These are phyloP conservation scores for Takifugu flavidus DNA, from an alignment of 2,113 vertebrate species.

Conservation along the genomic window DNA sequence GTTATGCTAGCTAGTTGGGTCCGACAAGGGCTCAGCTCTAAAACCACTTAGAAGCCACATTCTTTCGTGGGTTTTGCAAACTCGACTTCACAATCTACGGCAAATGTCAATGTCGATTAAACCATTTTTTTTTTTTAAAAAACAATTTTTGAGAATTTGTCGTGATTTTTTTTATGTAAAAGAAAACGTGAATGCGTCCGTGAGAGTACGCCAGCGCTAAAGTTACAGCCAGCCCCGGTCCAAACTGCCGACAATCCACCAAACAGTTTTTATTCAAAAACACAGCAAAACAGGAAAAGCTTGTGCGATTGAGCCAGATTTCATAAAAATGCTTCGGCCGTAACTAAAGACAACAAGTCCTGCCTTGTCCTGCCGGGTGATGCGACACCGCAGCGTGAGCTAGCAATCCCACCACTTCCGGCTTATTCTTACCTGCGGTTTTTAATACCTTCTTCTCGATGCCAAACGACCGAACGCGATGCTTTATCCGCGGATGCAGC, in stretches of 20 bases:
- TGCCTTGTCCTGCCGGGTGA: not conserved
- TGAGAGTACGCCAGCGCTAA: not conserved
- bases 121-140: too few species aligned
- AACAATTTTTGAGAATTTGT: not conserved
- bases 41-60: too few species aligned
- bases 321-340: not conserved
- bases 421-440: constrained; percentile 44
- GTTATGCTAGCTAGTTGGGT: too few species aligned
- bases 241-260: not conserved
- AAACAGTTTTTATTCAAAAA: not conserved
- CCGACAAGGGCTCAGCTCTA: too few species aligned
- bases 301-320: too few species aligned
- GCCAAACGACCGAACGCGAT: not conserved
- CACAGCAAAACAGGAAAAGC: not conserved
- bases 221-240: not conserved
- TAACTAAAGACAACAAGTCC: not conserved
- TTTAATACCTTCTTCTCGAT: not conserved
- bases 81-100: too few species aligned
- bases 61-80: too few species aligned
- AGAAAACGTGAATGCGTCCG: not conserved
- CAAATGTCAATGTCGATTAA: not conserved
- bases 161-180: not conserved
- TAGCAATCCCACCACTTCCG: constrained; percentile 29
- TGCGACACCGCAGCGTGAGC: constrained; percentile 6
- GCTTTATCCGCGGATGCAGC: not conserved